These are phyloP conservation scores for Drosophila erecta DNA, from an alignment of 1,140 invertebrate species.

Conservation along the genomic window DNA sequence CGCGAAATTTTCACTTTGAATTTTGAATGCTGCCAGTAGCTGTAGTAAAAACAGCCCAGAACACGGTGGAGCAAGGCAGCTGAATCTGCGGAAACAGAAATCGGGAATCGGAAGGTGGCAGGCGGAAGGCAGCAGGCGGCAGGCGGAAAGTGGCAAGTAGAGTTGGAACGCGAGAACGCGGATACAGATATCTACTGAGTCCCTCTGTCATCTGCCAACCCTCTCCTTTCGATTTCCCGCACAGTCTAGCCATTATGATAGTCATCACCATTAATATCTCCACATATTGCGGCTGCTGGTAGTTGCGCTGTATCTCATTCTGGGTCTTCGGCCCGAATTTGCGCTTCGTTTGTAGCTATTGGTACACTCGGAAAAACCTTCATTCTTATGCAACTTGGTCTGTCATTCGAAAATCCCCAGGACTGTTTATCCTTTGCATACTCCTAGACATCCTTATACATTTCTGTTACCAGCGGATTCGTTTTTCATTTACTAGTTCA, in stretches of 20 bases:
- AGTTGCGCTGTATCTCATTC: conserved; percentile 35
- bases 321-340: background rate
- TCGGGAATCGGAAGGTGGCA: background rate
- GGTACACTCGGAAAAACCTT: conserved; percentile 7
- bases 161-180: background rate
- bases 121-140: background rate
- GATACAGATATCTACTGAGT: no score
- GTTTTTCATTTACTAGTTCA: no score
- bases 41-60: conserved; percentile 15
- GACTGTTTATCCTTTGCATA: no score
- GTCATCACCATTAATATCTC: conserved; percentile 52
- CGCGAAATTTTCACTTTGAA: conserved; percentile 56
- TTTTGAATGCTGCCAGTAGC: conserved; percentile 41
- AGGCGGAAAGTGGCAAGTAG: background rate
- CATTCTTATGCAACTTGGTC: no score
- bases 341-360: conserved; percentile 22
- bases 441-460: no score
- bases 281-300: conserved; percentile 44
- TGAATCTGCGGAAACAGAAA: conserved; percentile 15
- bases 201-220: background rate
- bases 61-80: background rate
- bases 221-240: background rate
- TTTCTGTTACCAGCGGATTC: no score
- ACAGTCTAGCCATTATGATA: conserved; percentile 31
- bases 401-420: no score